These are phyloP conservation scores for Eilema sororculum DNA, from an alignment of 2,888 invertebrate species.

Conservation along the genomic window DNA sequence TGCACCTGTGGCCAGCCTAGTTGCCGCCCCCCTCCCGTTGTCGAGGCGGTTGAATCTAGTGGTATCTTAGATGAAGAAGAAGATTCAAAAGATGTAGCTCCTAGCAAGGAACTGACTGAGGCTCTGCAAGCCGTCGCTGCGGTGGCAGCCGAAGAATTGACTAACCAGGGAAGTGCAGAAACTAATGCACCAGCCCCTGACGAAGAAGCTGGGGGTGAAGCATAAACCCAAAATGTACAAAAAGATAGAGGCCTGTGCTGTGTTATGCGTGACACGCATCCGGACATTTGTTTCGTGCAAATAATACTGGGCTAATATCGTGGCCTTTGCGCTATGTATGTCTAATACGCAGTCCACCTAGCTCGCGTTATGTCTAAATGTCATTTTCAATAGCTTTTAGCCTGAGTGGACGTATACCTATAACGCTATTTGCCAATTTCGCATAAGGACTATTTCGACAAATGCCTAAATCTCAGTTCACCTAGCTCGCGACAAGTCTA, in stretches of 20 bases:
- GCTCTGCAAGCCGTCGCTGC: not conserved
- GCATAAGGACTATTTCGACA: too few species aligned
- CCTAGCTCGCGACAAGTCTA: too few species aligned
- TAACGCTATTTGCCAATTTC: too few species aligned
- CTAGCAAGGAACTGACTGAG: not conserved
- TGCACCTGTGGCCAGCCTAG: conserved; percentile 13
- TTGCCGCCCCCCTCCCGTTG: not conserved
- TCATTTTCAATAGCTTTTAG: too few species aligned
- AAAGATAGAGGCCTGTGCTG: not conserved
- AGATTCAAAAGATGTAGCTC: not conserved
- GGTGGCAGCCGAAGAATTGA: not conserved
- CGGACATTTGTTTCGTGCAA: too few species aligned
- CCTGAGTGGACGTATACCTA: too few species aligned
- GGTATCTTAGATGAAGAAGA: not conserved
- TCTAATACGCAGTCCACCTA: too few species aligned
- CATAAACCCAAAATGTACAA: not conserved
- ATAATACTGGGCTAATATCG: too few species aligned
- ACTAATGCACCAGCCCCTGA: not conserved
- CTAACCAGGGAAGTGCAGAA: not conserved
- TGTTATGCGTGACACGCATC: too few species aligned
- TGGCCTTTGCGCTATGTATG: too few species aligned
- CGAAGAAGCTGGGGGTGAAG: not conserved
- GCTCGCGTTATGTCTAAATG: too few species aligned
- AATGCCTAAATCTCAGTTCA: too few species aligned
- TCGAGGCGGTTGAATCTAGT: not conserved